Base-by-base conservation (phyloP, 2,888 invertebrate species). In the Epirrita christyi region DNA sequence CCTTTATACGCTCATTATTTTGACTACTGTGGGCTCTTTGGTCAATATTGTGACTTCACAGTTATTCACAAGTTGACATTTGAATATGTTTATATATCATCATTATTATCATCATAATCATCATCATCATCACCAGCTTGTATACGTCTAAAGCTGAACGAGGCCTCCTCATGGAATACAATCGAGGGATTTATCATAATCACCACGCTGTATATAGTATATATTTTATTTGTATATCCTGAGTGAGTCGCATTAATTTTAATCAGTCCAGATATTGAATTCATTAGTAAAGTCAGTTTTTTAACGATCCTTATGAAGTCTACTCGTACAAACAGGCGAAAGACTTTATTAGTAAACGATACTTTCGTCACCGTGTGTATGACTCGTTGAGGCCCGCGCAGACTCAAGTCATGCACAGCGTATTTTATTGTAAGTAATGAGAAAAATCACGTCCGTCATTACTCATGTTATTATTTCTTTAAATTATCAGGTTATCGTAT, bases 1-100 rank as follows among this genome's bases (percentile, higher is more conserved):
- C 59, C 56, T 45, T 49, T 61, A 56, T 63, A 63, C 27, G 32
- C 46, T 63, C 46, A 42, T 53, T 57, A 45, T 44, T 28, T 44
- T 41, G 40, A 59, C 21, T 37, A 7, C 32, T 37, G 14, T 13
- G 10, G 41, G n/a, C 21, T 41, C 8, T 41, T 21, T 21, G 8
- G 13, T 7, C 6, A 14, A 40, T 40, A 1, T 4, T 0, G 1
- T 14, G 40, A 15, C 15, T 40, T 1, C 9, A 32, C 8, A 32
- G 0, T 29, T 29, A 32, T 32, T 32, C 32, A 9, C 9, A 32
- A 32, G 9, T 32, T 32, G 32, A 7, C 32, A 9, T 2, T 21
- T 21, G 21, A 21, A 21, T 32, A 15, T n/a, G n/a, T n/a, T n/a
- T n/a, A n/a, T n/a, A n/a, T n/a, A n/a, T n/a, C n/a, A n/a, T n/a